Evolutionary conservation across 2,113 vertebrate species (phyloP).

Genomic region (Hydropotes inermis): DNA sequence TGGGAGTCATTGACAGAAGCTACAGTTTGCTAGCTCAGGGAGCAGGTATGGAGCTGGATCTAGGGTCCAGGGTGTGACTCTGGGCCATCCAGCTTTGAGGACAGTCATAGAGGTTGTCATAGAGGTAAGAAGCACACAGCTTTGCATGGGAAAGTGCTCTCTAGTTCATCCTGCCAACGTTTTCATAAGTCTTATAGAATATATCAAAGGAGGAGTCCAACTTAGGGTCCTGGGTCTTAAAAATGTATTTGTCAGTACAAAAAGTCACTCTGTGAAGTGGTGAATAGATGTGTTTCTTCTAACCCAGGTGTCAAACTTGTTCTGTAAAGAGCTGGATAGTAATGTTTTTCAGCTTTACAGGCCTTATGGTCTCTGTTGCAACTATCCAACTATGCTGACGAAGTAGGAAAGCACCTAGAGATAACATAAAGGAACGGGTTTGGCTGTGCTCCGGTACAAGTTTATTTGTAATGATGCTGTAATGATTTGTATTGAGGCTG

Average conservation of each 20-base stretch:
- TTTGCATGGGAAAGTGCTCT: background rate
- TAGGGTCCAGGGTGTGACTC: background rate
- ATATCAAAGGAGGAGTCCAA: background rate
- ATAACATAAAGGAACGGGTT: background rate
- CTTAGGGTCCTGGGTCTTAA: background rate
- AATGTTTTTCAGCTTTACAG: background rate
- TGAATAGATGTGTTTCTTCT: background rate
- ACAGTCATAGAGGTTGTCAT: background rate
- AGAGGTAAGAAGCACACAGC: background rate
- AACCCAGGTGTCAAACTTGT: background rate
- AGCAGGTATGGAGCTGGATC: background rate
- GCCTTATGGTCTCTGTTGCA: background rate
- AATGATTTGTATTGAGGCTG: too few species aligned
- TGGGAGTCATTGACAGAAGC: background rate
- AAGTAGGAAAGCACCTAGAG: background rate
- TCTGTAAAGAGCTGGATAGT: background rate
- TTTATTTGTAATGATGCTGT: background rate
- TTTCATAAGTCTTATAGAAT: background rate
- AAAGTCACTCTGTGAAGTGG: background rate
- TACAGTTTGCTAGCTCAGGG: background rate
- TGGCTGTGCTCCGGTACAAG: background rate
- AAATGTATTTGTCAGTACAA: background rate
- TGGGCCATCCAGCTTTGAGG: background rate
- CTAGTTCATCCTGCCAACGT: background rate
- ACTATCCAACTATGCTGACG: background rate